Percentiles rank a stretch among this genome's conserved stretches.
phyloP scores from a whole-genome alignment of 53 echinoderm and acorn worm genomes.

The Patiria pectinifera region DNA sequence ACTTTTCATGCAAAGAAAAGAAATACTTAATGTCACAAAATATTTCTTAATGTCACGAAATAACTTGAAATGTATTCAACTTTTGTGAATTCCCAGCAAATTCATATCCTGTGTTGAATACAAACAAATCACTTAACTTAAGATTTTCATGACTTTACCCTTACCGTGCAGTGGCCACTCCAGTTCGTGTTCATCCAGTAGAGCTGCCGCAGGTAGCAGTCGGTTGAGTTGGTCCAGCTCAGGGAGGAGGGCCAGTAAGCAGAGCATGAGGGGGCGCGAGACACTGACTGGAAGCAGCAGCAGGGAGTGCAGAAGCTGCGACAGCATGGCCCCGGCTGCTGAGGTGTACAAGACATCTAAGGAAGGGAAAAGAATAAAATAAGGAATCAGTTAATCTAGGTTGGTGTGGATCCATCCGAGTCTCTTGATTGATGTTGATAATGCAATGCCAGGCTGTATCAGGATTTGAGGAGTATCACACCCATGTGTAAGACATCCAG shows the following conservation, averaged over 20 bases:
- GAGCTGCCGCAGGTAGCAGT: slow-evolving; percentile 83
- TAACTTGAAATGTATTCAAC: no score
- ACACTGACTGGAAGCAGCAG: slow-evolving; percentile 91
- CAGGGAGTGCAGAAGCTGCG: slow-evolving; percentile 93
- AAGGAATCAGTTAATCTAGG: background rate
- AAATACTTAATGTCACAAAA: no score
- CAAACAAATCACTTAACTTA: no score
- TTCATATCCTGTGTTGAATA: no score
- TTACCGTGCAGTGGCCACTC: slow-evolving; percentile 97
- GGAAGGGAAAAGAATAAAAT: background rate
- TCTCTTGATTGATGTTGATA: background rate
- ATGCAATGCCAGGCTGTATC: background rate
- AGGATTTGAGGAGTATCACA: background rate
- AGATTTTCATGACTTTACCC: no score
- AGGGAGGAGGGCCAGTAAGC: slow-evolving; percentile 86
- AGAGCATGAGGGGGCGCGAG: slow-evolving; percentile 86
- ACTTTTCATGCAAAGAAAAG: no score
- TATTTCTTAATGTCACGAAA: no score
- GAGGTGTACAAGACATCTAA: slow-evolving; percentile 93
- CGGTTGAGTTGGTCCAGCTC: slow-evolving; percentile 90
- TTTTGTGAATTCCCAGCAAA: no score
- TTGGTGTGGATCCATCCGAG: background rate
- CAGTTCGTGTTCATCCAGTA: slow-evolving; percentile 96
- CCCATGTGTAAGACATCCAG: no score
- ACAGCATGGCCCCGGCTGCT: slow-evolving; percentile 98